phyloP scores from a whole-genome alignment of 2,888 invertebrate genomes.

The Spodoptera picta region DNA sequence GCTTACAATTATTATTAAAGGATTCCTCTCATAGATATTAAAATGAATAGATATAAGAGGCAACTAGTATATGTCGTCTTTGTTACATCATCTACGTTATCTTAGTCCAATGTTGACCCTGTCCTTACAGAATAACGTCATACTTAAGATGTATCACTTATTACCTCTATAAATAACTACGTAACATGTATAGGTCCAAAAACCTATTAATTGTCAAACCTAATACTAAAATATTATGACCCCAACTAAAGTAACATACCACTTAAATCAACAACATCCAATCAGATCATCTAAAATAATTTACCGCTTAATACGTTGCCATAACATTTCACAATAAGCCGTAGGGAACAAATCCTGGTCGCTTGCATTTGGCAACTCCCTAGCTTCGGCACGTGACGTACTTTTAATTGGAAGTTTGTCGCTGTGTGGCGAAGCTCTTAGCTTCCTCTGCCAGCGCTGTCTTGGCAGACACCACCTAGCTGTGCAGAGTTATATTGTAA shows the following conservation, averaged over 20 bases:
- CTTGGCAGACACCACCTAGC: conserved; percentile 74
- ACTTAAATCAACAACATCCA: not conserved
- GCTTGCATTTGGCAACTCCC: conserved; percentile 51
- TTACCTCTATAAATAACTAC: too few relatives aligned
- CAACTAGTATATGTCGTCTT: too few relatives aligned
- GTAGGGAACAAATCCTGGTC: conserved; percentile 30
- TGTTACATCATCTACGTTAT: too few relatives aligned
- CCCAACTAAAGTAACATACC: not conserved
- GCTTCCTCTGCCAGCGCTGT: conserved; percentile 65
- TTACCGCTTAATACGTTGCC: conserved; percentile 14
- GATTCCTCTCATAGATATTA: too few relatives aligned
- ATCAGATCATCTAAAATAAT: conserved; percentile 15
- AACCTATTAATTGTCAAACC: too few relatives aligned
- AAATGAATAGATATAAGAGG: too few relatives aligned
- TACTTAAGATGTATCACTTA: too few relatives aligned
- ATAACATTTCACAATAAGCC: conserved; percentile 49
- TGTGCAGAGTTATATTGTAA: conserved; percentile 76
- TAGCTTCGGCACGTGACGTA: conserved; percentile 60
- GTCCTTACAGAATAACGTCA: too few relatives aligned
- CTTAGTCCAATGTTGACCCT: too few relatives aligned
- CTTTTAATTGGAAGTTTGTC: conserved; percentile 78
- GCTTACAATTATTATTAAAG: too few relatives aligned
- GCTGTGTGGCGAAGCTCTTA: conserved; percentile 59
- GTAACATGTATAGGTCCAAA: too few relatives aligned
- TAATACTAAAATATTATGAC: too few relatives aligned